Conservation (phyloP, 2,113 vertebrate genomes). For the Gobiocypris rarus region DNA sequence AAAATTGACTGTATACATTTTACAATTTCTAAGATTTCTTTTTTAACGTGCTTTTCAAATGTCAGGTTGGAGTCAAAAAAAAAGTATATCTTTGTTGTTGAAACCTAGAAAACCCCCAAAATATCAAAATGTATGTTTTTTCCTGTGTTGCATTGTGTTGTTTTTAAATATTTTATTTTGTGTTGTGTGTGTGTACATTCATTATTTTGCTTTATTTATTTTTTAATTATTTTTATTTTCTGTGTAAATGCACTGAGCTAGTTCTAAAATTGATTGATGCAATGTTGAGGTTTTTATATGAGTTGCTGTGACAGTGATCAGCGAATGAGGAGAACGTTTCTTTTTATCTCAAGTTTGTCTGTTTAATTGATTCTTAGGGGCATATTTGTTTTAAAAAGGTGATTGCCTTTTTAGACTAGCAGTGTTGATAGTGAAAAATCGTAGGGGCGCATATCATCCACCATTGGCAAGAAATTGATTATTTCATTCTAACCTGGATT, state of each 20-base stretch:
- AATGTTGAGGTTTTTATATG: background rate
- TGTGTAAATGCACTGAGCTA: background rate
- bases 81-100: background rate
- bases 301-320: background rate
- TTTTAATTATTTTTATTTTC: no score
- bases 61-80: no score
- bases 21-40: no score
- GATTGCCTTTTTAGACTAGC: background rate
- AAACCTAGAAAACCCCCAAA: background rate
- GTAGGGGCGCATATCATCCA: slow-evolving; percentile 50
- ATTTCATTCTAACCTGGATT: slow-evolving; percentile 62
- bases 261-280: background rate
- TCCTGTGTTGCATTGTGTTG: background rate
- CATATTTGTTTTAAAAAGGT: background rate
- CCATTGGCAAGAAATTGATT: slow-evolving; percentile 66
- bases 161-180: background rate
- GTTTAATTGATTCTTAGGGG: slow-evolving; percentile 29
- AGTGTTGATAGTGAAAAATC: slow-evolving; percentile 64
- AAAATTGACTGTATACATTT: no score
- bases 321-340: background rate
- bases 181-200: no score
- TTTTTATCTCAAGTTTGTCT: slow-evolving; percentile 34
- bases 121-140: background rate
- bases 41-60: no score
- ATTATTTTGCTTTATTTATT: no score